Evolutionary conservation across 2,888 invertebrate genomes (phyloP).

Genomic region (Dryadula phaetusa): DNA sequence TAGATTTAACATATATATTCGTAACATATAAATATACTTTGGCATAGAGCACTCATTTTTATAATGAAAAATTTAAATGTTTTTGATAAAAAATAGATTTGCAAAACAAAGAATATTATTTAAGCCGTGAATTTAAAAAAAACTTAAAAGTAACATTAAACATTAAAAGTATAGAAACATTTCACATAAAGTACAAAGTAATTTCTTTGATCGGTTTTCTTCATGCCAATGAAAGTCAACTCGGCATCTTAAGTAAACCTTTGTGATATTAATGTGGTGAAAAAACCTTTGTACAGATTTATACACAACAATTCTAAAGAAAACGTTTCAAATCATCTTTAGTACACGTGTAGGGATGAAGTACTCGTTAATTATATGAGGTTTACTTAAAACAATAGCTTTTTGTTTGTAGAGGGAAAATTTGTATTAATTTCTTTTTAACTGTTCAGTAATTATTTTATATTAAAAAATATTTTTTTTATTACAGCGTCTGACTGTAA

Average conservation of each 20-base stretch:
- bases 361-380: conserved; percentile 9
- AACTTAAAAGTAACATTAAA: not conserved
- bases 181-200: conserved; percentile 28
- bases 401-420: not conserved
- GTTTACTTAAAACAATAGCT: conserved; percentile 1
- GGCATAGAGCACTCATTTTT: too few relatives aligned
- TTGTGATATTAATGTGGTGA: conserved; percentile 34
- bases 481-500: too few relatives aligned
- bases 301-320: conserved; percentile 14
- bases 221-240: conserved; percentile 36
- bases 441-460: conserved; percentile 4
- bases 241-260: conserved; percentile 33
- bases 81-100: too few relatives aligned
- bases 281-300: conserved; percentile 18
- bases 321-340: conserved; percentile 6
- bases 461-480: not conserved
- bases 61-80: too few relatives aligned
- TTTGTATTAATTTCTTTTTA: not conserved
- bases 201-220: conserved; percentile 32
- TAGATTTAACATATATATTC: too few relatives aligned
- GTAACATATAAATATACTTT: too few relatives aligned
- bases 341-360: conserved; percentile 3
- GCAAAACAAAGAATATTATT: not conserved
- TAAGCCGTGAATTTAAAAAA: not conserved
- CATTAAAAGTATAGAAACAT: conserved; percentile 19